Conservation (phyloP, 2,888 invertebrate genomes). For the Coleophora flavipennella region DNA sequence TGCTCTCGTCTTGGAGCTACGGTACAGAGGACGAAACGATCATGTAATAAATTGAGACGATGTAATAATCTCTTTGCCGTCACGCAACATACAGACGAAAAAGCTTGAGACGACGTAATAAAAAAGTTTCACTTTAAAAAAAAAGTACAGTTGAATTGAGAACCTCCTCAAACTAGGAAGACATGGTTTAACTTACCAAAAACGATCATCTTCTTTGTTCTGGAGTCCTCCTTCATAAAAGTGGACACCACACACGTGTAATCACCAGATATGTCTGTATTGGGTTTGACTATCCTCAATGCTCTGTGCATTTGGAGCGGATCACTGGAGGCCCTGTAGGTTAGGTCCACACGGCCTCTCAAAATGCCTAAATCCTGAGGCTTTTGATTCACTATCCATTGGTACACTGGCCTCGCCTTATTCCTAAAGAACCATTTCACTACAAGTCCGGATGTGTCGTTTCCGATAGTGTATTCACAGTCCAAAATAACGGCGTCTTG, state of each 20-base stretch:
- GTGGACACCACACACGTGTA: slow-evolving; percentile 83
- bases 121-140: too few relatives aligned
- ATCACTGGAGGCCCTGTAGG: slow-evolving; percentile 77
- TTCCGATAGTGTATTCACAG: slow-evolving; percentile 79
- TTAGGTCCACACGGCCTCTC: slow-evolving; percentile 73
- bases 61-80: too few relatives aligned
- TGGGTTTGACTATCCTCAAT: slow-evolving; percentile 79
- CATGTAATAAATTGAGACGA: too few relatives aligned
- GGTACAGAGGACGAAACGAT: too few relatives aligned
- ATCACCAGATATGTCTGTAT: slow-evolving; percentile 80
- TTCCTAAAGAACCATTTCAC: slow-evolving; percentile 85
- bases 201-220: slow-evolving; percentile 76
- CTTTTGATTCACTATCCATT: slow-evolving; percentile 81
- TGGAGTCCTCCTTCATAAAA: slow-evolving; percentile 78
- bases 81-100: too few relatives aligned
- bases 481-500: slow-evolving; percentile 77
- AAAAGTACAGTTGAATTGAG: too few relatives aligned
- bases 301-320: slow-evolving; percentile 80
- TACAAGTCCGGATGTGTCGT: slow-evolving; percentile 77
- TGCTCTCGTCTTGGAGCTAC: too few relatives aligned
- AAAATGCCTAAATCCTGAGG: slow-evolving; percentile 77
- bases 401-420: slow-evolving; percentile 78
- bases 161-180: too few relatives aligned
- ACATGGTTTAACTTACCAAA: slow-evolving; percentile 69
- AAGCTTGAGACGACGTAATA: too few relatives aligned